Conservation (phyloP, 2,113 vertebrate genomes). For the Chunga burmeisteri region DNA sequence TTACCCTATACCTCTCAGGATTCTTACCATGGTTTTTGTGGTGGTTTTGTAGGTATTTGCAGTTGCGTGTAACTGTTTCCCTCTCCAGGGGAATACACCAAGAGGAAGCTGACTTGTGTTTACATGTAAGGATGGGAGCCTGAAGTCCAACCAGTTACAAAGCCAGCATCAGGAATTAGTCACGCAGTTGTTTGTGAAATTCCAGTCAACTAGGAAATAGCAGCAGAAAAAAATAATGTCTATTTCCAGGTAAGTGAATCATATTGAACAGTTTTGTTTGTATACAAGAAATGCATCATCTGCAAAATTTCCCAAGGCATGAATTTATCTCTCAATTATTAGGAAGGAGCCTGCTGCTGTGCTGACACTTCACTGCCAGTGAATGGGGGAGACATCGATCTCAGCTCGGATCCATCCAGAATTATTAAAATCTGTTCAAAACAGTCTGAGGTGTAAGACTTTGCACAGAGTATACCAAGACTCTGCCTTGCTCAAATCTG, state of each 20-base stretch:
- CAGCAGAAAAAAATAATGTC: not conserved
- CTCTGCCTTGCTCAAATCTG: not conserved
- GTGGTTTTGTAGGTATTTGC: not conserved
- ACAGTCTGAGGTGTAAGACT: not conserved
- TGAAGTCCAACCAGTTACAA: not conserved
- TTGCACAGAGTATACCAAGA: not conserved
- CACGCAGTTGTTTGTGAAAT: not conserved
- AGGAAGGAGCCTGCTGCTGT: not conserved
- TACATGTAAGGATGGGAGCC: not conserved
- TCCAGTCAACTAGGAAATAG: constrained; percentile 30
- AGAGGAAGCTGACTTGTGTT: not conserved
- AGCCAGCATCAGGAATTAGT: not conserved
- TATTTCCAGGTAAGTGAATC: not conserved
- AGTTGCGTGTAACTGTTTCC: not conserved
- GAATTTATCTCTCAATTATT: not conserved
- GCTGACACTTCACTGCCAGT: not conserved
- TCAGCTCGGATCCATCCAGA: not conserved
- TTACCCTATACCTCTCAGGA: not conserved
- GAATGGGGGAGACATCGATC: not conserved
- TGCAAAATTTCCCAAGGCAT: not conserved
- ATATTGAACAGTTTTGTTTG: not conserved
- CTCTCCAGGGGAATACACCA: not conserved
- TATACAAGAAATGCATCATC: not conserved
- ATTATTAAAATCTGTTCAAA: not conserved
- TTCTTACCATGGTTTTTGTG: not conserved